phyloP scores from a whole-genome alignment of 2,797 vertebrate species.

The Anisognathus igniventris region DNA sequence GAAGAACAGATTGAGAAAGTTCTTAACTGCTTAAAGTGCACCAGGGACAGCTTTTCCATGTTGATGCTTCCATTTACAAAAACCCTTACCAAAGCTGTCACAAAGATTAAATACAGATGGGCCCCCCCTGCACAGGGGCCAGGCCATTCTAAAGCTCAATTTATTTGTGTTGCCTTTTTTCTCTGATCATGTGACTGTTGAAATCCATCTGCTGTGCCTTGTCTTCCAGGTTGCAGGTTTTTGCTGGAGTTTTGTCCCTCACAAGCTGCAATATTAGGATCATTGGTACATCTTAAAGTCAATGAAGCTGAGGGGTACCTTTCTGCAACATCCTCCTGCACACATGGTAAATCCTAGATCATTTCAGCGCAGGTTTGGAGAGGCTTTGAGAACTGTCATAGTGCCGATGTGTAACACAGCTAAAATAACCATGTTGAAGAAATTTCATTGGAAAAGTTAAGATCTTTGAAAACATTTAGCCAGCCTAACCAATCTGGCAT shows the following conservation, averaged over 20 bases:
- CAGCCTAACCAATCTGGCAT: neutral
- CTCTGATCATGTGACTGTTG: neutral
- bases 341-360: neutral
- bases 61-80: neutral
- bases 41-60: neutral
- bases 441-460: neutral
- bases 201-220: neutral
- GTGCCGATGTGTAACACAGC: neutral
- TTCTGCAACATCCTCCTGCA: neutral
- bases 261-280: neutral
- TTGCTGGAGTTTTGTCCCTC: neutral
- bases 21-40: neutral
- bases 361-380: neutral
- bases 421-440: neutral
- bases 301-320: neutral
- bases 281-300: neutral
- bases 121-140: rapidly evolving
- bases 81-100: neutral
- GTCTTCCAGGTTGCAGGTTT: neutral
- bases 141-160: neutral
- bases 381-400: neutral
- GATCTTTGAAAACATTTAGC: neutral
- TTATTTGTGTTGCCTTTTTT: neutral
- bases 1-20: neutral
- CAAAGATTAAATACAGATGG: neutral